These are phyloP conservation scores for Sapajus apella DNA, from an alignment of 2,113 vertebrate species.

Conservation along the genomic window DNA sequence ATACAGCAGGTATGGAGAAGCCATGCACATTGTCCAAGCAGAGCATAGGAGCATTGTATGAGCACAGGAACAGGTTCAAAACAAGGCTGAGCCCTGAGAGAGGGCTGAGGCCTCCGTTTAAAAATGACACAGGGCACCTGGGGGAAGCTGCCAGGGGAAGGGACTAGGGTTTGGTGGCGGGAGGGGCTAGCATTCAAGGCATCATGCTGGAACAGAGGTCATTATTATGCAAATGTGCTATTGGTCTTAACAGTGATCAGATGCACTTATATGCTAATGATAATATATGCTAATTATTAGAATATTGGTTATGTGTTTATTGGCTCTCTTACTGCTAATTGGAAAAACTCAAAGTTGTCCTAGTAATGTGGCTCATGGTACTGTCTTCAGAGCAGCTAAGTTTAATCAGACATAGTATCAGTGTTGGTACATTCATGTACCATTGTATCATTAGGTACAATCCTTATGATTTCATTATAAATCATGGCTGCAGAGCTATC, in stretches of 20 bases:
- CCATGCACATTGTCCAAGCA: background rate
- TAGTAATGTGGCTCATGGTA: background rate
- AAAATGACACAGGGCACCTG: background rate
- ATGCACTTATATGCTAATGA: background rate
- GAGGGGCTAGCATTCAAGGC: background rate
- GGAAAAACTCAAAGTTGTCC: background rate
- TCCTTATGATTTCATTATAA: background rate
- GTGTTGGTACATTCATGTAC: background rate
- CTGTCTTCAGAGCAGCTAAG: background rate
- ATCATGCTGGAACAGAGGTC: background rate
- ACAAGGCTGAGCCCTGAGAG: background rate
- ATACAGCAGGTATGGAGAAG: background rate
- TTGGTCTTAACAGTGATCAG: background rate
- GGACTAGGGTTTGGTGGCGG: too few species aligned
- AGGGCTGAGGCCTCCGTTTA: too few species aligned
- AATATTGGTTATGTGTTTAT: background rate
- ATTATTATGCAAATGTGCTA: background rate
- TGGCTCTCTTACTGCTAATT: background rate
- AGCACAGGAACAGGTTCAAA: background rate
- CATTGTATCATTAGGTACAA: background rate
- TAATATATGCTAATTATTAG: background rate
- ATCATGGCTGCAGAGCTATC: background rate
- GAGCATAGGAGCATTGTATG: background rate
- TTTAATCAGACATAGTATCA: background rate
- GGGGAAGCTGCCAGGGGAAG: too few species aligned